A percentile compares a stretch with the other conserved stretches of the same genome.
phyloP scores from a whole-genome alignment of 2,113 vertebrate species.

The Orthonyx spaldingii region DNA sequence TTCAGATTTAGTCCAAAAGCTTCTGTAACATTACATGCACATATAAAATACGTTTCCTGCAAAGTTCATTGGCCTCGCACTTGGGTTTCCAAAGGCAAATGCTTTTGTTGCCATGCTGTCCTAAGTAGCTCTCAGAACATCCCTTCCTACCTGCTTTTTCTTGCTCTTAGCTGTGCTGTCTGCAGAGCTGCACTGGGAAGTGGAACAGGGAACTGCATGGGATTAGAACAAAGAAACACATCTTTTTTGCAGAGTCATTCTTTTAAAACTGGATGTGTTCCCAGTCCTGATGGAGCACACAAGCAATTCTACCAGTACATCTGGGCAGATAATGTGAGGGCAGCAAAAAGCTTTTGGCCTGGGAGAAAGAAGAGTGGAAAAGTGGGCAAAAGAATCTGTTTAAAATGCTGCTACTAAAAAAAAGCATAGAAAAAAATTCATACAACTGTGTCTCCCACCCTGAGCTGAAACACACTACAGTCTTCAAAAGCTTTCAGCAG shows the following conservation, averaged over 20 bases:
- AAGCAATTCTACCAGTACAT: background rate
- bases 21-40: background rate
- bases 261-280: background rate
- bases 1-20: background rate
- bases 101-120: background rate
- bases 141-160: background rate
- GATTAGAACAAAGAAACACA: background rate
- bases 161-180: background rate
- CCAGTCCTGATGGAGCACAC: background rate
- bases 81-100: background rate
- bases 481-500: background rate
- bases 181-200: background rate
- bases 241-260: background rate
- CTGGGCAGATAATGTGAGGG: background rate
- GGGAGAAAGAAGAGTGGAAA: background rate
- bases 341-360: background rate
- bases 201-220: background rate
- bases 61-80: background rate
- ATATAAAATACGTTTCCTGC: background rate
- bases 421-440: too few species aligned
- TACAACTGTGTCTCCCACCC: background rate
- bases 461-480: background rate
- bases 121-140: background rate
- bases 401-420: background rate
- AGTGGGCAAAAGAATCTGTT: background rate